Evolutionary conservation across 2,888 invertebrate species (phyloP).

Genomic region (Caenorhabditis becei): DNA sequence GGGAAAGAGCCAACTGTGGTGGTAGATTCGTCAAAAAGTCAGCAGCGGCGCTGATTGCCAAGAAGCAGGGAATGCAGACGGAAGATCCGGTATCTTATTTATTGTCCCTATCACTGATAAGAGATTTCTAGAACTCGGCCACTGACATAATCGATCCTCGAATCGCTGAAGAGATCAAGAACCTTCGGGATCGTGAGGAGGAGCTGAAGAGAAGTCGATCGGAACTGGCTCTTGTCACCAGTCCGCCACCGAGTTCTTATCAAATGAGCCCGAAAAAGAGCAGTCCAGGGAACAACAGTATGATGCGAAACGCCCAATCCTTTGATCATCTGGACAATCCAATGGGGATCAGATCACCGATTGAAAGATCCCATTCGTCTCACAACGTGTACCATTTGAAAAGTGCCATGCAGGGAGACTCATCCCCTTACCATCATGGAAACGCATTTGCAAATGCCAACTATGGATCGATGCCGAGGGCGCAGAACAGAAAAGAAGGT

Average conservation of each 20-base stretch:
- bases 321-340: conserved; percentile 67
- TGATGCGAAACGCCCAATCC: conserved; percentile 64
- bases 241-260: conserved; percentile 47
- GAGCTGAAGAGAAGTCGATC: conserved; percentile 82
- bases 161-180: conserved; percentile 83
- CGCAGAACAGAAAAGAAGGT: conserved; percentile 36
- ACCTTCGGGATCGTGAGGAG: conserved; percentile 84
- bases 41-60: conserved; percentile 73
- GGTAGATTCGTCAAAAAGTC: conserved; percentile 74
- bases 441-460: conserved; percentile 30
- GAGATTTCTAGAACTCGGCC: conserved; percentile 55
- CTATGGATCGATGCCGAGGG: conserved; percentile 59
- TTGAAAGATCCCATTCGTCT: conserved; percentile 63
- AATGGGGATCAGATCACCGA: conserved; percentile 33
- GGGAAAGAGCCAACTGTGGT: conserved; percentile 37
- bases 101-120: no score
- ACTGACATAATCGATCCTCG: conserved; percentile 70
- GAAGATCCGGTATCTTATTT: conserved; percentile 63
- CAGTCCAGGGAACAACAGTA: conserved; percentile 24
- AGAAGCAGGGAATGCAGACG: conserved; percentile 67
- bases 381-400: conserved; percentile 61
- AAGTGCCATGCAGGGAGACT: conserved; percentile 19
- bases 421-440: conserved; percentile 31
- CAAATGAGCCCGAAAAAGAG: conserved; percentile 52
- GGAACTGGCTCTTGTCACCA: conserved; percentile 68